These are phyloP conservation scores for Pachydiplax longipennis DNA, from an alignment of 2,888 invertebrate genomes.

Conservation along the genomic window DNA sequence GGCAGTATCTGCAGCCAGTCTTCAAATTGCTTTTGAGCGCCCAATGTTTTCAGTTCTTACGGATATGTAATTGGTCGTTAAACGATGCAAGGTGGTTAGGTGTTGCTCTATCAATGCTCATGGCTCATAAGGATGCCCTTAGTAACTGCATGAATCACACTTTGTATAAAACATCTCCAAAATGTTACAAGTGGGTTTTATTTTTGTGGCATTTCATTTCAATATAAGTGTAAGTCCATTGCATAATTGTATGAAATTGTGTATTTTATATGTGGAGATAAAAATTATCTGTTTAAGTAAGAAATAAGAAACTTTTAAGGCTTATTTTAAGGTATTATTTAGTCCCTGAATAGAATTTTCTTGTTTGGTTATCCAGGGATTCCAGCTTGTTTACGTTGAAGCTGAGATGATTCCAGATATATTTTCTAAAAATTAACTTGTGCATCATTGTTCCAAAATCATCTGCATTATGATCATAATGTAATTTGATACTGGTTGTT, in stretches of 20 bases:
- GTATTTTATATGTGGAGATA: slow-evolving; percentile 46
- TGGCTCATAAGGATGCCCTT: slow-evolving; percentile 1
- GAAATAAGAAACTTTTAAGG: slow-evolving; percentile 12
- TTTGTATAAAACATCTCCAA: slow-evolving; percentile 30
- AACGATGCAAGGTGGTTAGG: slow-evolving; percentile 16
- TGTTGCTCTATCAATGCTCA: neutral
- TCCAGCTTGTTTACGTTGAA: slow-evolving; percentile 36
- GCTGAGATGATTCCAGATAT: slow-evolving; percentile 3
- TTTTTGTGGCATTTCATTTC: slow-evolving; percentile 41
- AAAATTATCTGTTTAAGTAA: slow-evolving; percentile 35
- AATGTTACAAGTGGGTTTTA: slow-evolving; percentile 16
- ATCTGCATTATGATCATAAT: neutral
- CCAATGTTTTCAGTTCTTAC: neutral
- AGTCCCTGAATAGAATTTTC: neutral
- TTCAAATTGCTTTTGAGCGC: slow-evolving; percentile 22
- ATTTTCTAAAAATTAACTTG: neutral
- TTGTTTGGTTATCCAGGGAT: neutral
- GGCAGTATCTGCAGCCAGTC: neutral
- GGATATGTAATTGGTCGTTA: neutral
- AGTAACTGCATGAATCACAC: slow-evolving; percentile 22
- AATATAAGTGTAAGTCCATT: slow-evolving; percentile 40
- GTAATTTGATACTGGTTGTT: neutral
- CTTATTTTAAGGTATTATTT: slow-evolving; percentile 16
- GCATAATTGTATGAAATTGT: slow-evolving; percentile 42
- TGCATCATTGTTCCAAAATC: neutral